phyloP scores from a whole-genome alignment of 2,888 invertebrate species.

The Sesia apiformis region DNA sequence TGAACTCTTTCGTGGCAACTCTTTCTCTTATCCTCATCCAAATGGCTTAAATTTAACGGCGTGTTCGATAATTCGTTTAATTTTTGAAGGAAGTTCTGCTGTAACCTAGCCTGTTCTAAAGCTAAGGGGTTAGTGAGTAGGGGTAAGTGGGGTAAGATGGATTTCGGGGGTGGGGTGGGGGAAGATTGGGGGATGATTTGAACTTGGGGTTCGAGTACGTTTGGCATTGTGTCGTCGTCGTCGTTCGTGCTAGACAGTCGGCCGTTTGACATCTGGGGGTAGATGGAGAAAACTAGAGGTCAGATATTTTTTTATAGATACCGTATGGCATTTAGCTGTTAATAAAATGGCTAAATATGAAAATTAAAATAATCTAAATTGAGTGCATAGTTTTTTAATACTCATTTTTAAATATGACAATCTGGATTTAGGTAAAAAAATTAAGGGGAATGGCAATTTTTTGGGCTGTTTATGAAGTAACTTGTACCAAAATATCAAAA shows the following conservation, averaged over 20 bases:
- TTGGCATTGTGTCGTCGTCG: conserved; percentile 66
- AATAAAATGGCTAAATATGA: no score
- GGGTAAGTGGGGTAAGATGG: conserved; percentile 24
- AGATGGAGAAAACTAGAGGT: background rate
- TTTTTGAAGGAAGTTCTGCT: conserved; percentile 58
- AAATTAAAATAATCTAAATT: no score
- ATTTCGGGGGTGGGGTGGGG: conserved; percentile 37
- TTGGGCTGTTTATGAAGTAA: no score
- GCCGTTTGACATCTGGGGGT: conserved; percentile 64
- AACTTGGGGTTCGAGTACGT: conserved; percentile 64
- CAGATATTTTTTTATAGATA: background rate
- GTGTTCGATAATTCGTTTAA: conserved; percentile 60
- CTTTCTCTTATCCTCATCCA: conserved; percentile 44
- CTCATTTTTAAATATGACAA: background rate
- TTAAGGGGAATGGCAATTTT: no score
- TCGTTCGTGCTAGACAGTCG: conserved; percentile 68
- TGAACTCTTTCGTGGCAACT: conserved; percentile 35
- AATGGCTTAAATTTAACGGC: conserved; percentile 59
- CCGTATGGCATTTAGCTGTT: background rate
- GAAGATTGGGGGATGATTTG: conserved; percentile 60
- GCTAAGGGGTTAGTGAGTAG: conserved; percentile 46
- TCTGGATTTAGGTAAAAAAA: no score
- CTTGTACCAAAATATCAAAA: no score
- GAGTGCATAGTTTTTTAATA: no score
- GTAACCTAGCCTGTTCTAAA: conserved; percentile 57